Conservation (phyloP, 2,888 invertebrate species). For the Lycophotia porphyrea region DNA sequence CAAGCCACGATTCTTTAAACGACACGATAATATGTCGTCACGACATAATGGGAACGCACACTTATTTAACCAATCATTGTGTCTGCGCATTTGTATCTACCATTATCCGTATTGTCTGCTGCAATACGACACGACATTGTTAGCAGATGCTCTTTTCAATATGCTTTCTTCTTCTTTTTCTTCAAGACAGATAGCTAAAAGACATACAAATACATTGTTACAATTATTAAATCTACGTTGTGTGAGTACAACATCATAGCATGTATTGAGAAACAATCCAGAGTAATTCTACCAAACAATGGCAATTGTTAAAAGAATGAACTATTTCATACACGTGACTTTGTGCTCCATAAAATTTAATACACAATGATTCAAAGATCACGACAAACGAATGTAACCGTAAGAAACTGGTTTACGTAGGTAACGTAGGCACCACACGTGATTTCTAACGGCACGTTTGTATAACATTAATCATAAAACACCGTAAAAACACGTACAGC, state of each 20-base stretch:
- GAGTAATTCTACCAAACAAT: constrained; percentile 71
- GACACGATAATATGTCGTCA: too few species aligned
- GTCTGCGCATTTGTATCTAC: constrained; percentile 1
- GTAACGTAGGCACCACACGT: constrained; percentile 43
- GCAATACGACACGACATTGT: neutral
- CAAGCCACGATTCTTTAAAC: too few species aligned
- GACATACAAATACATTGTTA: constrained; percentile 14
- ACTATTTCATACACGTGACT: constrained; percentile 68
- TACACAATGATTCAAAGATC: constrained; percentile 63
- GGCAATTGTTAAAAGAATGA: constrained; percentile 70
- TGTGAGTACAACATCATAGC: constrained; percentile 47
- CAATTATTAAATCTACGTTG: constrained; percentile 16
- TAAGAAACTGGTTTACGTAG: constrained; percentile 25
- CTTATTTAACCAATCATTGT: neutral
- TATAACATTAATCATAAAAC: constrained; percentile 53
- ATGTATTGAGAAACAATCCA: constrained; percentile 68
- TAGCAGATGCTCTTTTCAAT: neutral
- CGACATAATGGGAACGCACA: too few species aligned
- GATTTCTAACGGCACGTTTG: constrained; percentile 64
- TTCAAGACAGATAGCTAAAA: constrained; percentile 9
- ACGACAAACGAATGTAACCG: constrained; percentile 50
- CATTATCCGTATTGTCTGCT: neutral
- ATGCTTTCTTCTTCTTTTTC: neutral
- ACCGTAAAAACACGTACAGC: constrained; percentile 65
- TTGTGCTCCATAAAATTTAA: constrained; percentile 58